Evolutionary conservation across 2,888 invertebrate genomes (phyloP).

Genomic region (Dryococelus australis): DNA sequence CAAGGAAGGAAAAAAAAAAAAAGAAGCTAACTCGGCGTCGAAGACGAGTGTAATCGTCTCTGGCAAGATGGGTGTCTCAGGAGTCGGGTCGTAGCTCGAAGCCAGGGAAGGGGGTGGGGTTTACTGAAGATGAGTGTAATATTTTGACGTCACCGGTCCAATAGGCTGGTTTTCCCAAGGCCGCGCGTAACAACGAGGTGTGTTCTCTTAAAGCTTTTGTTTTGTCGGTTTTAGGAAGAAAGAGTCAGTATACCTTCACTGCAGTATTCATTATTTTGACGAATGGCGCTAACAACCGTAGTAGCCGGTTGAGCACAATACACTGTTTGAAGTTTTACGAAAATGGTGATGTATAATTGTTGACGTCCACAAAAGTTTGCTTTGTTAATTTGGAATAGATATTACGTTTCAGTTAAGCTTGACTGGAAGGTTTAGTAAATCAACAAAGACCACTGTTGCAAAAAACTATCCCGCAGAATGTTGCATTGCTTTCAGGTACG

Average conservation of each 20-base stretch:
- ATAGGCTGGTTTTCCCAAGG: neutral
- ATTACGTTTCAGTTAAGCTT: no score
- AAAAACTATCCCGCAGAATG: no score
- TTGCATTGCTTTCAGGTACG: no score
- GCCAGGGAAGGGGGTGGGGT: neutral
- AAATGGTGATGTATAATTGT: no score
- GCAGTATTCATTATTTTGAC: no score
- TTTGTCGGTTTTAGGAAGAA: neutral
- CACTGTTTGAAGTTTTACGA: no score
- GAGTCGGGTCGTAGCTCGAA: neutral
- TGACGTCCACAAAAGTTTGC: no score
- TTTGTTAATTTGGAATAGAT: no score
- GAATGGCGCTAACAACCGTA: no score
- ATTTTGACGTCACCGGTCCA: slow-evolving; percentile 2
- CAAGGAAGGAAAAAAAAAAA: neutral
- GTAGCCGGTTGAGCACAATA: no score
- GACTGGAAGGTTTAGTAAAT: no score
- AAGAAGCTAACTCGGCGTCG: neutral
- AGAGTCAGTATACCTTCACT: neutral
- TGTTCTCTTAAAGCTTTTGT: neutral
- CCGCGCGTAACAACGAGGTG: neutral
- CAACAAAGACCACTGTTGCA: no score
- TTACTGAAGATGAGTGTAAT: neutral
- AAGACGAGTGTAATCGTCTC: neutral
- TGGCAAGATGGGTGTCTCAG: neutral